A percentile compares a stretch with the other conserved stretches of the same genome.
These are phyloP conservation scores for Aporophyla lueneburgensis DNA, from an alignment of 2,888 invertebrate species.

Conservation along the genomic window DNA sequence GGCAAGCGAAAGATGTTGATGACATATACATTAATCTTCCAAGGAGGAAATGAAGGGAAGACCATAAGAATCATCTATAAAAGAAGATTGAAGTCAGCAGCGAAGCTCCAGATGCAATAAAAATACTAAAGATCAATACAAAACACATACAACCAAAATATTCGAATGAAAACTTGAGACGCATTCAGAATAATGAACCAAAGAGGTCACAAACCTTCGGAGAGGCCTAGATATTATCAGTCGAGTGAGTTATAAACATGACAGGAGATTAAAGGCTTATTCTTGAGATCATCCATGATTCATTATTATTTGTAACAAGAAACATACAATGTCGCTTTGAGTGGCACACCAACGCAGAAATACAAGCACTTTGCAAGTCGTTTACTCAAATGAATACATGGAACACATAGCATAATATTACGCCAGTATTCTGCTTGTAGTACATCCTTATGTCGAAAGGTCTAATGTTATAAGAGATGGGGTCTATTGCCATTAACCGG, in stretches of 20 bases:
- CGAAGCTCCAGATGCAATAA: background rate
- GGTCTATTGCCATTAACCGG: too few species aligned
- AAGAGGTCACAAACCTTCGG: constrained; percentile 59
- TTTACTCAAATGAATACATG: background rate
- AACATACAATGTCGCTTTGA: constrained; percentile 42
- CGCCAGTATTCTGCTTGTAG: too few species aligned
- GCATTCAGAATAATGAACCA: constrained; percentile 31
- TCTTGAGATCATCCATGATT: constrained; percentile 63
- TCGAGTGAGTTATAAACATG: constrained; percentile 58
- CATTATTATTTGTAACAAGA: constrained; percentile 48
- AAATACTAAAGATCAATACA: constrained; percentile 4
- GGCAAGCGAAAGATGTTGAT: too few species aligned
- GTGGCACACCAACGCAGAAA: constrained; percentile 28
- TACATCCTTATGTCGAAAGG: too few species aligned
- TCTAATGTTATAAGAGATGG: too few species aligned
- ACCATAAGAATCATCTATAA: too few species aligned
- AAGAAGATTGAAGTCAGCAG: background rate
- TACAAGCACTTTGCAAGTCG: constrained; percentile 22
- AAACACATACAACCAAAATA: constrained; percentile 18
- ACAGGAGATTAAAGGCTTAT: constrained; percentile 58
- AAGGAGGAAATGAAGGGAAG: background rate
- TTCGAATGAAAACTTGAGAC: constrained; percentile 10
- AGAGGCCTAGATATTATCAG: constrained; percentile 58
- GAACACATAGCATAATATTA: too few species aligned
- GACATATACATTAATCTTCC: too few species aligned